Conservation (phyloP, 1,140 invertebrate genomes). For the Neelides sp. region DNA sequence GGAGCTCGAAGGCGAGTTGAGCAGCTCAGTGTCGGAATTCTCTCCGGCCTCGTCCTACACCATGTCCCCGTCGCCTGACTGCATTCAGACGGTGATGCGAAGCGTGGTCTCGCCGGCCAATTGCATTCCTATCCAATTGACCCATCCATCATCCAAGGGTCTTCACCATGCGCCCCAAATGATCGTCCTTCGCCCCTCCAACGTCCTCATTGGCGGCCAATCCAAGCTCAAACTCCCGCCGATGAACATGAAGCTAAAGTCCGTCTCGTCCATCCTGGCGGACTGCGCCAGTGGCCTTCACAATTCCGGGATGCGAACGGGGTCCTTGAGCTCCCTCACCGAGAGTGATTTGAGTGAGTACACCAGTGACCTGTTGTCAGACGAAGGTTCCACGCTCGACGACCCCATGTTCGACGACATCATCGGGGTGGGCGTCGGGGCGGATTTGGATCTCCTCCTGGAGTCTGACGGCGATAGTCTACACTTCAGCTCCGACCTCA, state of each 20-base stretch:
- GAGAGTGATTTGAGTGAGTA: slow-evolving; percentile 32
- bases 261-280: neutral
- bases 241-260: neutral
- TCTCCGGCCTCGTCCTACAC: slow-evolving; percentile 29
- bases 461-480: slow-evolving; percentile 38
- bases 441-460: slow-evolving; percentile 38
- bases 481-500: slow-evolving; percentile 24
- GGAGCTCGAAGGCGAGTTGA: no score
- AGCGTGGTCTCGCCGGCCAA: slow-evolving; percentile 23
- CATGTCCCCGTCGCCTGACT: slow-evolving; percentile 23
- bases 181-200: neutral
- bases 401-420: slow-evolving; percentile 34
- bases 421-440: slow-evolving; percentile 34
- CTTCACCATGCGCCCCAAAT: neutral
- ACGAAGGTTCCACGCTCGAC: slow-evolving; percentile 32
- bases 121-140: neutral
- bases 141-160: slow-evolving; percentile 1
- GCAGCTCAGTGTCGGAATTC: slow-evolving; percentile 18
- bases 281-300: neutral
- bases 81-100: slow-evolving; percentile 30
- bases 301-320: slow-evolving; percentile 14
- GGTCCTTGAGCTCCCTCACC: slow-evolving; percentile 30
- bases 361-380: slow-evolving; percentile 32
- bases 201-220: neutral
- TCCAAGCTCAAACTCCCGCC: neutral